Evolutionary conservation across 1,140 invertebrate genomes (phyloP), one percentile per base, ranked within the genome.

Genomic region (Musca vetustissima): DNA sequence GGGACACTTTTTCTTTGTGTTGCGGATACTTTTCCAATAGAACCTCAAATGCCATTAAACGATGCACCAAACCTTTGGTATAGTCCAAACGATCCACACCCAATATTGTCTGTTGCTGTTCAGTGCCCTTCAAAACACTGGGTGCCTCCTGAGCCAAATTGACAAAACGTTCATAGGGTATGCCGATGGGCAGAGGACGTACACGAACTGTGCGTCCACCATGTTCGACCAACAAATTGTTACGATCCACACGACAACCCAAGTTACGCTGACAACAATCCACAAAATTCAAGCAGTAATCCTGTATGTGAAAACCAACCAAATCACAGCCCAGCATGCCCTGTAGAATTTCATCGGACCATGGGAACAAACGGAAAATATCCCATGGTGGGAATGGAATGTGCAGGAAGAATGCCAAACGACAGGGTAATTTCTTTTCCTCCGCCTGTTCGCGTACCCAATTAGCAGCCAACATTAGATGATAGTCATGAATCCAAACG

Each of bases 361-460:
- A 95, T 3, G 94, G 94, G 73, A 95, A 92, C 14, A 96, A 84
- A 65, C 94, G 85, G 83, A 95, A 94, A 61, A 96, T 94, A 75
- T 96, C 94, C 93, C 93, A 96, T 1, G 93, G 91, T 21, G 94
- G 94, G 80, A 96, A 96, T 0, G 94, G 94, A 79, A 96, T 96
- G 81, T 97, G 94, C 47, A 96, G 84, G 82, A 97, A 97, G 84
- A 96, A 96, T 14, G 92, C 93, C 64, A 96, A 83, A 77, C 94
- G 94, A 72, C 91, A 90, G 67, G 86, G 86, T 6, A 95, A 85
- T 64, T 89, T 88, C 73, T 91, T 90, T 73, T 94, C 92, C 73
- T 94, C 92, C 13, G 90, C 91, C 6, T 86, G 85, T 85, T 93
- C 91, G 79, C 94, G 86, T 32, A 96, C 91, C 88, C 91, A 93